Evolutionary conservation across 1,140 invertebrate species (phyloP), one percentile per base, ranked within the genome.

Genomic region (Holcopasites calliopsidis): DNA sequence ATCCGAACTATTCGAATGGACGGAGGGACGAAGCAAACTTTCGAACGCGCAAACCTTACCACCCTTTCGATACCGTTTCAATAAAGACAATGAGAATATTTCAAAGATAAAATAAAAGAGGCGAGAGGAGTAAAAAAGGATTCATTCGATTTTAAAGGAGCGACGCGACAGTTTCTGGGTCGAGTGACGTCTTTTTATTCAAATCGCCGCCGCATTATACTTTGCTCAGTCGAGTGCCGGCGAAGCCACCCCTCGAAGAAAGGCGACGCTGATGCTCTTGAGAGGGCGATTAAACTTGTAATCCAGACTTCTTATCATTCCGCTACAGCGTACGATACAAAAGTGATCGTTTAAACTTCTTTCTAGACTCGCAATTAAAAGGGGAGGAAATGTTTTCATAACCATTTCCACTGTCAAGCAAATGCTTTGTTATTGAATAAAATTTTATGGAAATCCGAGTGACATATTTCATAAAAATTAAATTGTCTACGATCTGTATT

Each of bases 251-350:
- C 3, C 18, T 44, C 3, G 26, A 62, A 23, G 18, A n/a, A 57
- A 57, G 18, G n/a, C 4, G 23, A 1, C 40, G 31, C 26, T 16
- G 31, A 23, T 64, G 31, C 44, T 49, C 16, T 31, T 35, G 18
- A 21, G 21, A 8, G 31, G 62, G 8, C 44, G 44, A 50, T 65
- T 65, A 65, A 50, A 33, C n/a, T 31, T 49, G 44, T 35, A 65
- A 50, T 50, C 40, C n/a, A 0, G 1, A 16, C 28, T 31, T 18
- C 6, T 26, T 52, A 16, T 5, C n/a, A n/a, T 35, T 35, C 6
- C 21, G 13, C 0, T 13, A 21, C 11, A 2, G 33, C 13, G 21
- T 13, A 57, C 18, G 21, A 60, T 60, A 38, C 21, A 18, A 42
- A 23, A 26, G 38, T 5, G 33, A 60, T 38, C 16, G n/a, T 33